Percentiles rank a stretch among this genome's conserved stretches.
Conservation (phyloP, 2,888 invertebrate species). For the Athalia rosae region DNA sequence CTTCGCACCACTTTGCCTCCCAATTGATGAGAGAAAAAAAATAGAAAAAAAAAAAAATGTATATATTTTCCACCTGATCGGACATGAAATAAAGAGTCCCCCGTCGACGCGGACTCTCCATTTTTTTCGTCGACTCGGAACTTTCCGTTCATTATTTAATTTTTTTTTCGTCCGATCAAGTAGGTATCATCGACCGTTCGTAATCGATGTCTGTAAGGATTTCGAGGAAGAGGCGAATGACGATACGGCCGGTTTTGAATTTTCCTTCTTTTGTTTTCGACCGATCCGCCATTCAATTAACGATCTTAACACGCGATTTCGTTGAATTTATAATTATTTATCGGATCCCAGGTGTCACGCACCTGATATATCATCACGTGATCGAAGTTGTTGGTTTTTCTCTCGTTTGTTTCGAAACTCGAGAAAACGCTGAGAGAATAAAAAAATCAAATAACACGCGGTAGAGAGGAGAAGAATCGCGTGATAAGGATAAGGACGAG, state of each 20-base stretch:
- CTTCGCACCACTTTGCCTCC: not conserved
- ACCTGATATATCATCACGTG: no score
- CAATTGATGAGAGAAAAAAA: not conserved
- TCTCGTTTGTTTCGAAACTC: not conserved
- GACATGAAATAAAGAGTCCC: not conserved
- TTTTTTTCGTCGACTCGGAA: no score
- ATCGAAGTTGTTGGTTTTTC: not conserved
- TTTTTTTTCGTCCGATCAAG: no score
- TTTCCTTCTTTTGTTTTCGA: not conserved
- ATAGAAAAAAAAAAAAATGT: not conserved
- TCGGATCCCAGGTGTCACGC: no score
- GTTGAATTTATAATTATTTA: no score
- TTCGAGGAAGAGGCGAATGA: not conserved
- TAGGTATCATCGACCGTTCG: no score
- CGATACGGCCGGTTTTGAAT: not conserved
- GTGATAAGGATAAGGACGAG: not conserved
- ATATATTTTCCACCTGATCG: not conserved
- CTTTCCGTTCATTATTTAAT: no score
- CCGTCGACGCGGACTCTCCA: not conserved
- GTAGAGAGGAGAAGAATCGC: slow-evolving; percentile 8
- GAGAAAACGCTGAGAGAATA: not conserved
- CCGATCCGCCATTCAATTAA: not conserved
- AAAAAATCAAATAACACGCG: slow-evolving; percentile 11
- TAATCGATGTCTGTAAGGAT: not conserved
- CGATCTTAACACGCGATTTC: no score